Base-by-base conservation (phyloP, 2,797 vertebrate genomes). In the Chaetodon trifasciatus region DNA sequence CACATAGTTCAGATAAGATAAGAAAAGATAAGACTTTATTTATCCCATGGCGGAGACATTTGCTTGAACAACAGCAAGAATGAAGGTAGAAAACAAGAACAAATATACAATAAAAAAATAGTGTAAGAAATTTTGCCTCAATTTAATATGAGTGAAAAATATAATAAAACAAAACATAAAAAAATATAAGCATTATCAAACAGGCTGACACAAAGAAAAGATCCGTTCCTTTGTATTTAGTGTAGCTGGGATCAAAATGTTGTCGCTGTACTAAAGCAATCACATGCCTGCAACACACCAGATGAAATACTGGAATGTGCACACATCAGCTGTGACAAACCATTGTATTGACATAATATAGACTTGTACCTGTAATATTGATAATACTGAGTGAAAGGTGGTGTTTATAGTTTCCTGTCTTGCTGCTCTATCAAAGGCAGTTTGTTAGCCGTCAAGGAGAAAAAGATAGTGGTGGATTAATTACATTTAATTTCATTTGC, bases 321-420 rank as follows among this genome's bases (percentile, higher is more conserved):
- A 53, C 24, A n/a, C 42, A 71, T 44, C 17, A 65, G 49, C 42
- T 65, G 32, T 44, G 37, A 60, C 35, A 24, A 63, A 35, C 35
- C 9, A 8, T 49, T 40, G 64, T 16, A 39, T 66, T 55, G 32
- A 46, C 47, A 52, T n/a, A n/a, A 47, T 53, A 61, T 35, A 16
- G 15, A 46, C 13, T 17, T 23, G 55, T 15, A 39, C 35, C 44
- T 50, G 39, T 42, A 32, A 21, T 67, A 28, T 21, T 64, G 67
- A 78, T 60, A 19, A 62, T 66, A 39, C 17, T 60, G 37, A 78
- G 55, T 55, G 47, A 50, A 56, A 60, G 37, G 6, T 62, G 56
- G 16, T 17, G 42, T 23, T 77, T 49, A 62, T 78, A 21, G 62
- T 21, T 55, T 24, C 21, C 13, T 55, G 47, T 16, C 66, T 24